Evolutionary conservation across 1,140 invertebrate species (phyloP), one percentile per base, ranked within the genome.

Genomic region (Ptiloglossa arizonensis): DNA sequence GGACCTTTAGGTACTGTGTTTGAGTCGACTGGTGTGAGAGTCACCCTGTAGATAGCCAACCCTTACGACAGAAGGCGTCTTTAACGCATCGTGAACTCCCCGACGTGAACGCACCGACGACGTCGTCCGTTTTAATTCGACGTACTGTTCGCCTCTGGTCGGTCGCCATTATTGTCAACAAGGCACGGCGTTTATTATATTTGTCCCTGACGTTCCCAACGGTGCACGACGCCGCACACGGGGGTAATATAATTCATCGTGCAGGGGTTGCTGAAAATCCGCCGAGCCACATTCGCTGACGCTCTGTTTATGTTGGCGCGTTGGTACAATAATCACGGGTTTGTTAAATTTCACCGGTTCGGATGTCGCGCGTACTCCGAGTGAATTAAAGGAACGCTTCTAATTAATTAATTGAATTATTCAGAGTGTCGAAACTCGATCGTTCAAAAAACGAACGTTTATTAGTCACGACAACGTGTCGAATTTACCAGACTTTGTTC

Each of bases 111-210:
- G n/a, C n/a, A n/a, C n/a, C 54, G 54, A 2, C 15, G 5, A 27
- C 46, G 56, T 52, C 29, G 62, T 29, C n/a, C 59, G 24, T 35
- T 67, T 64, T 52, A 48, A 71, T 70, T 71, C 35, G 27, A 35
- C 27, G 19, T 52, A 62, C 59, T 63, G 41, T 52, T 69, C 38
- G 46, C 64, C 54, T 24, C 32, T 15, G 22, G 35, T 27, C 41
- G 24, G 50, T 57, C 35, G 48, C 38, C 50, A 74, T 83, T 73
- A 68, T 72, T 54, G 29, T 82, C 75, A 79, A 73, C 63, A 68
- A 50, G 27, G 22, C 35, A 35, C 29, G 22, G 46, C 69, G 64
- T 79, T 83, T 83, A 83, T 83, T 83, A 78, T 70, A 69, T 83
- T 82, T 83, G 69, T 66, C 80, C 24, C 54, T 57, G 38, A 66